phyloP scores from a whole-genome alignment of 2,888 invertebrate species.

The Phrixothrix hirtus region DNA sequence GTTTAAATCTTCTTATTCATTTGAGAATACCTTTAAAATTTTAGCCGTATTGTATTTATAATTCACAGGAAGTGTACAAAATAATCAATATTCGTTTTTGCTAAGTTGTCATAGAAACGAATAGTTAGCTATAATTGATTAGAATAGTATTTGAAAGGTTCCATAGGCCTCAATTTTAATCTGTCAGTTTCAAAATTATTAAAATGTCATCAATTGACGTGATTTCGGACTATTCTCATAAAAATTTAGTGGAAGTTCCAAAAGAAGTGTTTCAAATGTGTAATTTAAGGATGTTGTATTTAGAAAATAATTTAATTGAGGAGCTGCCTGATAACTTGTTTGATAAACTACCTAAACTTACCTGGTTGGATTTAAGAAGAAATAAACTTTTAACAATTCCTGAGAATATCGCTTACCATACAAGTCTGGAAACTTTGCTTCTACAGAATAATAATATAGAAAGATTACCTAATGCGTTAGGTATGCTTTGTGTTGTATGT shows the following conservation, averaged over 20 bases:
- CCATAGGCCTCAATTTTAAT: not conserved
- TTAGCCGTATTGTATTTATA: too few relatives aligned
- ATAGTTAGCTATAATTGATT: too few relatives aligned
- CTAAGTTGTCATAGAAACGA: not conserved
- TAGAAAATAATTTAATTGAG: slow-evolving; percentile 61
- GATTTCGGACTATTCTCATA: slow-evolving; percentile 50
- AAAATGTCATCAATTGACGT: slow-evolving; percentile 48
- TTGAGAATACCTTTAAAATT: too few relatives aligned
- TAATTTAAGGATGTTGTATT: slow-evolving; percentile 59
- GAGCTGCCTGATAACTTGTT: slow-evolving; percentile 65
- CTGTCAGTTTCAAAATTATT: slow-evolving; percentile 7
- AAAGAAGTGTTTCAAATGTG: slow-evolving; percentile 44
- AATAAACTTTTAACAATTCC: slow-evolving; percentile 64
- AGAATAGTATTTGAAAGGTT: too few relatives aligned
- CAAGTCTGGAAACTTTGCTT: slow-evolving; percentile 64
- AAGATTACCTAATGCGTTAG: slow-evolving; percentile 65
- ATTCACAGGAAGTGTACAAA: too few relatives aligned
- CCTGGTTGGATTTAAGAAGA: slow-evolving; percentile 68
- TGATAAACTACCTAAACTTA: slow-evolving; percentile 59
- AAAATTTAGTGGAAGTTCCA: slow-evolving; percentile 47
- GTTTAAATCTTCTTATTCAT: too few relatives aligned
- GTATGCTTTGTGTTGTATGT: too few relatives aligned
- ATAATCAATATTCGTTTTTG: too few relatives aligned
- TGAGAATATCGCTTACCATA: slow-evolving; percentile 61
- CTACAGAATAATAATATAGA: slow-evolving; percentile 66